Conservation (phyloP, 1,140 invertebrate species). For the Diploscapter pachys region DNA sequence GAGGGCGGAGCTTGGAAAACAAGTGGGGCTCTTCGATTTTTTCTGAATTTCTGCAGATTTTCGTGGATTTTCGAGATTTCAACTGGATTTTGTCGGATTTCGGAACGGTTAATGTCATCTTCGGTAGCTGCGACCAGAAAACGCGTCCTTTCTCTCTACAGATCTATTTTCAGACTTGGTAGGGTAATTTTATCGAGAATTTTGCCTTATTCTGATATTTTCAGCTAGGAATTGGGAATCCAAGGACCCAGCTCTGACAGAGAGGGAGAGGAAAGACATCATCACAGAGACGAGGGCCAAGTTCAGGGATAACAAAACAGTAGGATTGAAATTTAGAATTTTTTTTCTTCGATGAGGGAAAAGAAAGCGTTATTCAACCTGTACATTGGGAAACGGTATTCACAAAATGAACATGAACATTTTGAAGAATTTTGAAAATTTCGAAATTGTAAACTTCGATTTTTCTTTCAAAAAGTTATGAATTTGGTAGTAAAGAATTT, state of each 20-base stretch:
- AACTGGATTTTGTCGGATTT: not conserved
- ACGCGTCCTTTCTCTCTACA: not conserved
- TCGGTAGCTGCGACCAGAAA: too few relatives aligned
- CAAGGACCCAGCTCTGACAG: constrained; percentile 14
- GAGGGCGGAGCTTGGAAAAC: too few relatives aligned
- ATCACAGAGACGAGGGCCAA: constrained; percentile 7
- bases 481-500: not conserved
- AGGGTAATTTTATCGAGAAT: not conserved
- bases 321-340: not conserved
- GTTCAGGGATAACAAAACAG: constrained; percentile 18
- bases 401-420: not conserved
- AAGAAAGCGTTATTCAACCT: too few relatives aligned
- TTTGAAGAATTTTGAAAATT: not conserved
- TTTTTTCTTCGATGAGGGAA: not conserved
- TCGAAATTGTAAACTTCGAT: too few relatives aligned
- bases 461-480: not conserved
- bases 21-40: too few relatives aligned
- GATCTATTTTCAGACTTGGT: not conserved
- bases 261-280: constrained; percentile 11
- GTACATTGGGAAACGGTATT: too few relatives aligned
- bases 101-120: too few relatives aligned
- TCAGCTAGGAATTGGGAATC: constrained; percentile 25
- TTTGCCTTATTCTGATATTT: not conserved
- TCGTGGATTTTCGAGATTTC: constrained; percentile 4
- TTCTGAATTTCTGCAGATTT: not conserved